Conservation (phyloP, 2,797 vertebrate species). For the Hafferia zeledoni region DNA sequence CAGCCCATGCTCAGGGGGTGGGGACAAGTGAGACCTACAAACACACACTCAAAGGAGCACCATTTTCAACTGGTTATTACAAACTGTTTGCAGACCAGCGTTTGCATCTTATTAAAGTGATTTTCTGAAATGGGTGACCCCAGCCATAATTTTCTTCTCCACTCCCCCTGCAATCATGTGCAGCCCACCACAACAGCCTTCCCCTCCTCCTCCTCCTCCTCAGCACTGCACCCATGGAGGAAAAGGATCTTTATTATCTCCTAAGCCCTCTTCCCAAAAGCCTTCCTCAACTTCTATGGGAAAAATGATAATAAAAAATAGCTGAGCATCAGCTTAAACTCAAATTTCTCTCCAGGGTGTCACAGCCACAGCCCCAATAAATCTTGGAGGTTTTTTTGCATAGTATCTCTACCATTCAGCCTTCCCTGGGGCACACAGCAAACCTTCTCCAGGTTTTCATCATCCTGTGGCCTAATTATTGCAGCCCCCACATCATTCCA, state of each 20-base stretch:
- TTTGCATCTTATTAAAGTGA: neutral
- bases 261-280: neutral
- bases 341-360: neutral
- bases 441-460: neutral
- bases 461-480: neutral
- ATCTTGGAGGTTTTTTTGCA: neutral
- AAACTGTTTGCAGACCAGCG: neutral
- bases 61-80: accelerated
- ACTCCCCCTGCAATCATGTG: neutral
- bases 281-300: neutral
- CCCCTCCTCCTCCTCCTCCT: neutral
- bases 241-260: neutral
- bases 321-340: neutral
- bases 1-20: neutral
- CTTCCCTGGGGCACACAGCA: neutral
- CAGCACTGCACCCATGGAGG: neutral
- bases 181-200: neutral
- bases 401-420: neutral
- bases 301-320: neutral
- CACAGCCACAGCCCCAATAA: neutral
- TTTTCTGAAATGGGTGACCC: neutral
- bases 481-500: neutral
- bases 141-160: neutral
- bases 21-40: accelerated
- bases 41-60: accelerated